Evolutionary conservation across 2,113 vertebrate species (phyloP).

Genomic region (Strix uralensis): DNA sequence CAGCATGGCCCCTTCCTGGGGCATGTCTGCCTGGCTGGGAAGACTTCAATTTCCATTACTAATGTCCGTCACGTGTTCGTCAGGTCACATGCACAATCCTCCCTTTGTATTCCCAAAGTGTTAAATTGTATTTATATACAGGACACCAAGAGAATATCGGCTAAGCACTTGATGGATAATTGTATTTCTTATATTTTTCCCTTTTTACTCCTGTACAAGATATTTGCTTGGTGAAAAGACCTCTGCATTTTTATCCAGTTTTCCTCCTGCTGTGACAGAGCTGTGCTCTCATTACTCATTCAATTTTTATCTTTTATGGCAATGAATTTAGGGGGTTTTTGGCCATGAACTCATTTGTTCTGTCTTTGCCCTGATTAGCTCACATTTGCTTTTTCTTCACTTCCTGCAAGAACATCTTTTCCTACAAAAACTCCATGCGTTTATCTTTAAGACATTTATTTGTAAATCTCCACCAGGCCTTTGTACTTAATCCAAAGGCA

Average conservation of each 20-base stretch:
- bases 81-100: neutral
- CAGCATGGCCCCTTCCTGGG: neutral
- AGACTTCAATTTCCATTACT: neutral
- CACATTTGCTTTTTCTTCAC: slow-evolving; percentile 10
- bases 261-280: neutral
- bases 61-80: neutral
- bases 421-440: neutral
- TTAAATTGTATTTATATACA: neutral
- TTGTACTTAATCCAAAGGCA: slow-evolving; percentile 17
- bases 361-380: slow-evolving; percentile 8
- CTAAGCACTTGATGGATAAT: neutral
- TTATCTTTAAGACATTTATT: slow-evolving; percentile 45
- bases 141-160: neutral
- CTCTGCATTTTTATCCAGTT: neutral
- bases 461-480: slow-evolving; percentile 20
- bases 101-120: neutral
- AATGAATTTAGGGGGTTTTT: neutral
- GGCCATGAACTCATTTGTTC: slow-evolving; percentile 18
- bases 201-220: neutral
- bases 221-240: neutral
- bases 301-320: slow-evolving; percentile 52
- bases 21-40: neutral
- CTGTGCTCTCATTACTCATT: neutral
- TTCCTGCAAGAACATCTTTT: slow-evolving; percentile 7
- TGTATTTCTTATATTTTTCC: neutral